phyloP scores from a whole-genome alignment of 1,140 invertebrate genomes.

The Ooceraea biroi region DNA sequence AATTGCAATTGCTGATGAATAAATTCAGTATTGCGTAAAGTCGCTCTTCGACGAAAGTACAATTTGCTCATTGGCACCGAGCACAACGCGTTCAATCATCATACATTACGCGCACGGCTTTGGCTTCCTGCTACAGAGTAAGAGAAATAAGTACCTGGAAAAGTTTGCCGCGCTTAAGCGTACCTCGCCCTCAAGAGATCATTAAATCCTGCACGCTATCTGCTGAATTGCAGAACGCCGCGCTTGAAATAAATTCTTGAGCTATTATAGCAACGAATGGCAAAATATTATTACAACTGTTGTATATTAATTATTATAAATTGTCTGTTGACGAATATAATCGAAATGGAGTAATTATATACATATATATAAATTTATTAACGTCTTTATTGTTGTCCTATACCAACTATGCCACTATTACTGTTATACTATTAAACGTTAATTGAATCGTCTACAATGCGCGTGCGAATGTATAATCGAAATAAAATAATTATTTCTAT shows the following conservation, averaged over 20 bases:
- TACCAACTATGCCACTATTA: background rate
- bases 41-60: background rate
- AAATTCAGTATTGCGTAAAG: conserved; percentile 22
- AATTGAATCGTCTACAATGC: too few species aligned
- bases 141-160: conserved; percentile 39
- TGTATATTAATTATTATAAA: background rate
- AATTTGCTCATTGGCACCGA: conserved; percentile 2
- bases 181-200: background rate
- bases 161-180: conserved; percentile 8
- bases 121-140: conserved; percentile 38
- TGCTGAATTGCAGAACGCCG: background rate
- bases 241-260: background rate
- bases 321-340: too few species aligned
- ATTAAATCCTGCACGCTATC: background rate
- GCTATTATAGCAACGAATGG: background rate
- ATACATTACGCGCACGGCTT: conserved; percentile 19
- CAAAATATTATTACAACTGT: background rate
- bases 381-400: background rate
- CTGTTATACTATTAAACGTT: too few species aligned
- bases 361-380: background rate
- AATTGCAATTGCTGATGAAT: background rate
- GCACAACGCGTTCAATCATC: conserved; percentile 29
- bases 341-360: background rate
- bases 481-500: too few species aligned
- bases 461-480: too few species aligned